Conservation (phyloP, 2,113 vertebrate species). For the Talpa occidentalis region DNA sequence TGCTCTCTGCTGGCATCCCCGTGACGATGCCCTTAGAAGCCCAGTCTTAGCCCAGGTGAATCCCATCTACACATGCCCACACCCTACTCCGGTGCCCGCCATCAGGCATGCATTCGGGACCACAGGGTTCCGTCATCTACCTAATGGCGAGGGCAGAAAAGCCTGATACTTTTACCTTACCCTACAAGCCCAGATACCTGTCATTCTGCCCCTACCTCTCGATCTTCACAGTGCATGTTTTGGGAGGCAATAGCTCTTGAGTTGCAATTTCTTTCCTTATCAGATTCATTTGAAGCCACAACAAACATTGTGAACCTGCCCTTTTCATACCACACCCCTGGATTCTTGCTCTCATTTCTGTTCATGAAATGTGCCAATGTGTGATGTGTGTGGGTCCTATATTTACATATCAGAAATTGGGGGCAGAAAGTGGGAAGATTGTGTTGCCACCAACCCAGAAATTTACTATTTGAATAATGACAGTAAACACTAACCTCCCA, state of each 20-base stretch:
- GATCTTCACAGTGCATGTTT: rapidly evolving
- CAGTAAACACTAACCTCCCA: background rate
- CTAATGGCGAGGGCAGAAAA: no score
- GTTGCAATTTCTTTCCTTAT: background rate
- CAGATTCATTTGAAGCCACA: background rate
- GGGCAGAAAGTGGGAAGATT: background rate
- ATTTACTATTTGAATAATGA: background rate
- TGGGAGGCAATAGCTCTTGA: background rate
- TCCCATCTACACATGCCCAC: no score
- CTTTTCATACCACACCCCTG: background rate
- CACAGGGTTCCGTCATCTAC: no score
- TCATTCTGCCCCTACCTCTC: background rate
- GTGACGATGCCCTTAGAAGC: no score
- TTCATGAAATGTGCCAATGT: background rate
- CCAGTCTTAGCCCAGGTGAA: no score
- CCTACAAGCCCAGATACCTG: background rate
- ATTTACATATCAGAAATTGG: background rate
- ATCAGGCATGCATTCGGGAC: no score
- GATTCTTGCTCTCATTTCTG: background rate
- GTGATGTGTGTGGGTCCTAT: background rate
- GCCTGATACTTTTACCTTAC: no score
- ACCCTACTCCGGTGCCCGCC: no score
- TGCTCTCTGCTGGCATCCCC: no score
- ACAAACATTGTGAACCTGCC: background rate
- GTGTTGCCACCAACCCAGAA: background rate